Base-by-base conservation (phyloP, 2,888 invertebrate species). In the Agriopis leucophaearia region DNA sequence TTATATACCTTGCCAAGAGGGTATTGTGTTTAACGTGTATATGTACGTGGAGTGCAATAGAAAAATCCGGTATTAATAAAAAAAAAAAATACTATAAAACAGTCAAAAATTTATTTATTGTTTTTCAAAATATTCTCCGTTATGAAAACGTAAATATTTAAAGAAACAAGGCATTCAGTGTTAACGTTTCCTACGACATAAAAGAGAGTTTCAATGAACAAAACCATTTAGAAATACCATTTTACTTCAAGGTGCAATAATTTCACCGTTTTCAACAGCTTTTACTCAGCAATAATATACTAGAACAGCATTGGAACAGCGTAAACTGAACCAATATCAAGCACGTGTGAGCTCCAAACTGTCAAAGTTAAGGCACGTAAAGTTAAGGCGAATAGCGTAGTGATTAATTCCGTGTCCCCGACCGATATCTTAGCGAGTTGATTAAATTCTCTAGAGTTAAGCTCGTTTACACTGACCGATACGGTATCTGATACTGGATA, bases 361-460 rank as follows among this genome's bases (percentile, higher is more conserved):
- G 83, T 81, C 83, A 78, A 81, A 82, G 79, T 74, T 72, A 74
- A 74, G 71, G 74, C 71, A 77, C 68, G 73, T 70, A 72, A 82
- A 81, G 74, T 80, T 74, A 69, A 68, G 70, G 62, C 69, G 70
- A 74, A 75, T 77, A 80, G 78, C 81, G 75, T 80, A 85, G 82
- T 84, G 85, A 87, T 85, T 87, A 87, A 86, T 86, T 81, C 78
- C 69, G 77, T 78, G 83, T 80, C 84, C 86, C 83, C 77, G 74
- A 82, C 85, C 88, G 84, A 88, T 89, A 89, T 88, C 88, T 89
- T 84, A 83, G 88, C 74, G 79, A 83, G 83, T 89, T 91, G 89
- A 91, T 91, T 91, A 91, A 91, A 91, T 91, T 91, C 89, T 88
- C 75, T 70, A 60, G 64, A 76, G 75, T 62, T 56, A 44, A 36